A percentile compares a stretch with the other conserved stretches of the same genome.
Conservation (phyloP, 2,888 invertebrate species). For the Drosophila mayaguana region DNA sequence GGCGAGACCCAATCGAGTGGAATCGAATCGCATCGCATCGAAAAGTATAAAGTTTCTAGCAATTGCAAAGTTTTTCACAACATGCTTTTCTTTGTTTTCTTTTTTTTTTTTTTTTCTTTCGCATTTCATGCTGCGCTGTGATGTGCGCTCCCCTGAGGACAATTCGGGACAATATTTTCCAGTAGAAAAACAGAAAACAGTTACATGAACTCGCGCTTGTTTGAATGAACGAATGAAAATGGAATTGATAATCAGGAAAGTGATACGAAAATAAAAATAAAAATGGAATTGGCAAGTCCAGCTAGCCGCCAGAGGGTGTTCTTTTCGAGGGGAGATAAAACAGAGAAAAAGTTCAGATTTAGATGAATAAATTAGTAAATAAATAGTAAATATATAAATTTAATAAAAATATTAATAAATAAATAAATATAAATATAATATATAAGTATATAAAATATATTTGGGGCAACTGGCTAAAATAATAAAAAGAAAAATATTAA, state of each 20-base stretch:
- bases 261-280: conserved; percentile 34
- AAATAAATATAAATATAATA: too few species aligned
- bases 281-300: conserved; percentile 13
- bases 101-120: not conserved
- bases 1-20: conserved; percentile 46
- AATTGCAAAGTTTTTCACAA: conserved; percentile 52
- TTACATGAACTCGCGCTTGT: conserved; percentile 35
- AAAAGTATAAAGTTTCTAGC: conserved; percentile 45
- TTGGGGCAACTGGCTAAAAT: too few species aligned
- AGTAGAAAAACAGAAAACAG: conserved; percentile 26
- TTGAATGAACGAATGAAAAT: conserved; percentile 18
- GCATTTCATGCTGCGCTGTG: conserved; percentile 9
- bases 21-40: conserved; percentile 46
- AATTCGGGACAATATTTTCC: conserved; percentile 54
- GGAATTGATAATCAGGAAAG: conserved; percentile 57
- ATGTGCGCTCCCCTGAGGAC: conserved; percentile 34
- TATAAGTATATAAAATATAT: too few species aligned
- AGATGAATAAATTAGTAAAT: too few species aligned
- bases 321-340: not conserved
- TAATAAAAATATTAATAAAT: too few species aligned
- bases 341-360: too few species aligned
- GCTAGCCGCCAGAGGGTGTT: not conserved
- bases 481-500: too few species aligned
- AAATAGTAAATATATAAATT: not conserved
- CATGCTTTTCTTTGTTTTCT: not conserved